phyloP scores from a whole-genome alignment of 2,888 invertebrate species.

The Anarsia innoxiella region DNA sequence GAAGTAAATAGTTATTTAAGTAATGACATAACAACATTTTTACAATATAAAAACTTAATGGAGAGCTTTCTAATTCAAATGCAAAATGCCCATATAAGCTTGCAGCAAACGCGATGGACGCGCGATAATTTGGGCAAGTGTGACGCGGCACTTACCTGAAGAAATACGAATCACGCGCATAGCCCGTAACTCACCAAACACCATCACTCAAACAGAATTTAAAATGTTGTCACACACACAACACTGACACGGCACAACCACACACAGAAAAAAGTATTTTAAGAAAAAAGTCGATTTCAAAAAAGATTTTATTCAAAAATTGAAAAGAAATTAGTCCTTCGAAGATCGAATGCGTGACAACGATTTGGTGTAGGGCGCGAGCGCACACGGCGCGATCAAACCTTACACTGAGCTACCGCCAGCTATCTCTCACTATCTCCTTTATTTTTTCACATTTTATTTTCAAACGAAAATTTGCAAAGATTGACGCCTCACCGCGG shows the following conservation, averaged over 20 bases:
- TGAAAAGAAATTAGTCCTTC: slow-evolving; percentile 8
- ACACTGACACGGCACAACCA: slow-evolving; percentile 9
- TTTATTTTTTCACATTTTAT: slow-evolving; percentile 51
- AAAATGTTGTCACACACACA: slow-evolving; percentile 11
- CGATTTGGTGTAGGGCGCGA: slow-evolving; percentile 38
- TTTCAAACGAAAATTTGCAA: slow-evolving; percentile 57
- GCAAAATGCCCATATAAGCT: too few species aligned
- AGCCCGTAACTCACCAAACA: slow-evolving; percentile 5
- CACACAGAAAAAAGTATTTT: background rate
- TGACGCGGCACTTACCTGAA: slow-evolving; percentile 12
- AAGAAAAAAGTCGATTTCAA: slow-evolving; percentile 3
- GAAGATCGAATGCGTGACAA: slow-evolving; percentile 19
- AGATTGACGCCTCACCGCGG: slow-evolving; percentile 48
- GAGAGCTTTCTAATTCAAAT: too few species aligned
- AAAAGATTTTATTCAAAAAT: slow-evolving; percentile 1
- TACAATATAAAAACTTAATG: too few species aligned
- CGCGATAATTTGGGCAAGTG: too few species aligned
- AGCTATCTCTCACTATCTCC: slow-evolving; percentile 51
- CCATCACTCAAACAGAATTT: slow-evolving; percentile 6
- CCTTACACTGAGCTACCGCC: slow-evolving; percentile 59
- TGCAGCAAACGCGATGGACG: too few species aligned
- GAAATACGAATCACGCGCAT: slow-evolving; percentile 4
- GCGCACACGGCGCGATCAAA: slow-evolving; percentile 59
- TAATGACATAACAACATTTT: too few species aligned
- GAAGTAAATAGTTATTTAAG: too few species aligned